Percentiles rank a stretch among this genome's conserved stretches.
These are phyloP conservation scores for Thunnus maccoyii DNA, from an alignment of 2,113 vertebrate species.

Conservation along the genomic window DNA sequence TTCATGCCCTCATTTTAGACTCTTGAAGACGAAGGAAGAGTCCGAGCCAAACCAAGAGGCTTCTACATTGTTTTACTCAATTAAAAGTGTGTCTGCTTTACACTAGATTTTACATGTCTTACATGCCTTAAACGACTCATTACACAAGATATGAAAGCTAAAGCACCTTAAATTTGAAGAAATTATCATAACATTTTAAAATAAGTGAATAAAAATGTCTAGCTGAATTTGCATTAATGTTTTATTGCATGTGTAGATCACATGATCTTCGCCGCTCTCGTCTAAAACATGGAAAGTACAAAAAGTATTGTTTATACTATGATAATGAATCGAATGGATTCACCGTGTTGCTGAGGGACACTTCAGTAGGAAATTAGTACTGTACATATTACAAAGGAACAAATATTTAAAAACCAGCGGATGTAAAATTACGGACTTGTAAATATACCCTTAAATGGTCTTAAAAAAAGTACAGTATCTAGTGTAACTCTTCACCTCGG, in stretches of 20 bases:
- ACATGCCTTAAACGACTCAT: too few species aligned
- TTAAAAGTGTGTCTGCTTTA: constrained; percentile 3
- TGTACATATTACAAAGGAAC: constrained; percentile 14
- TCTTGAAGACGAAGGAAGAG: background rate
- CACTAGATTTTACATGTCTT: background rate
- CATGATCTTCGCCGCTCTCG: background rate
- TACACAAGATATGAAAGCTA: too few species aligned
- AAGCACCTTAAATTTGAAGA: too few species aligned
- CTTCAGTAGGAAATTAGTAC: background rate
- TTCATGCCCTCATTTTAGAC: background rate
- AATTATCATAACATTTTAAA: too few species aligned
- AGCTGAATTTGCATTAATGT: too few species aligned
- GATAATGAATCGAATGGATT: background rate
- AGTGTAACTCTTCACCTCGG: constrained; percentile 40
- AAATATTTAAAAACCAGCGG: constrained; percentile 44
- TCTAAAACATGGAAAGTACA: background rate
- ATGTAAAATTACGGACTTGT: constrained; percentile 36
- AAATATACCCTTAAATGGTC: constrained; percentile 42
- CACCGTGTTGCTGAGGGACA: constrained; percentile 22
- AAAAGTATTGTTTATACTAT: too few species aligned
- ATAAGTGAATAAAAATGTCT: too few species aligned
- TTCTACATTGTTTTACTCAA: background rate
- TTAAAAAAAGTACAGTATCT: constrained; percentile 43
- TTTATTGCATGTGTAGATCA: background rate
- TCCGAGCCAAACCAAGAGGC: constrained; percentile 18